Evolutionary conservation across 2,797 vertebrate genomes (phyloP).

Genomic region (Anabacerthia variegaticeps): DNA sequence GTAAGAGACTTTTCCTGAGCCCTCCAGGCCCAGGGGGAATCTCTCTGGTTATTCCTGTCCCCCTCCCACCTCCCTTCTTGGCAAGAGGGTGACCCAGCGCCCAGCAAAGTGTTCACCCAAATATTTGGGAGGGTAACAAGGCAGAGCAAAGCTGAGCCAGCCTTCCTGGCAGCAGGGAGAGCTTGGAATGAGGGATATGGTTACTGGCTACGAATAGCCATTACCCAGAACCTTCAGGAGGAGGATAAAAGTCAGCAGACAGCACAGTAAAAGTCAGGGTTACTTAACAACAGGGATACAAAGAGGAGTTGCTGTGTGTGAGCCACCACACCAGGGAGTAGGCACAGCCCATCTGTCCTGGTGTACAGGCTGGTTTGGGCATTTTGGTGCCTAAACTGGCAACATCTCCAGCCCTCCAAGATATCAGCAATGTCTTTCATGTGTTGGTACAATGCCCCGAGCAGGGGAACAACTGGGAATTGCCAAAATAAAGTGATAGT

Average conservation of each 20-base stretch:
- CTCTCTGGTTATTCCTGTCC: not conserved
- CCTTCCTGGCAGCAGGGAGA: not conserved
- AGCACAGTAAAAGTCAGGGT: not conserved
- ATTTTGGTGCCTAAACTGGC: not conserved
- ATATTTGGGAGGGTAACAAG: fast-evolving
- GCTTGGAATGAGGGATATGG: not conserved
- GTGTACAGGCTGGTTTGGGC: fast-evolving
- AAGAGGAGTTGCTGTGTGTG: not conserved
- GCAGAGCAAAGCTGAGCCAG: not conserved
- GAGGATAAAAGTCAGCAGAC: not conserved
- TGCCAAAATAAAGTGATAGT: not conserved
- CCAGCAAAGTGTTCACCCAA: not conserved
- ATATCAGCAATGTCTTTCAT: not conserved
- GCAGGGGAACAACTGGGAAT: not conserved
- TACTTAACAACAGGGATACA: not conserved
- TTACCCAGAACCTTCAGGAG: not conserved
- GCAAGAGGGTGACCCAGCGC: not conserved
- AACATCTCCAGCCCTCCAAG: not conserved
- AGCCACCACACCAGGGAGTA: not conserved
- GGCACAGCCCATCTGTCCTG: not conserved
- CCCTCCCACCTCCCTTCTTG: not conserved
- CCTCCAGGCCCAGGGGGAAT: not conserved
- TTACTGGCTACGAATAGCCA: not conserved
- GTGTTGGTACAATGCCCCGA: not conserved
- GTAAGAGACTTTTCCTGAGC: not conserved